These are phyloP conservation scores for Phasia obesa DNA, from an alignment of 2,888 invertebrate genomes.

Conservation along the genomic window DNA sequence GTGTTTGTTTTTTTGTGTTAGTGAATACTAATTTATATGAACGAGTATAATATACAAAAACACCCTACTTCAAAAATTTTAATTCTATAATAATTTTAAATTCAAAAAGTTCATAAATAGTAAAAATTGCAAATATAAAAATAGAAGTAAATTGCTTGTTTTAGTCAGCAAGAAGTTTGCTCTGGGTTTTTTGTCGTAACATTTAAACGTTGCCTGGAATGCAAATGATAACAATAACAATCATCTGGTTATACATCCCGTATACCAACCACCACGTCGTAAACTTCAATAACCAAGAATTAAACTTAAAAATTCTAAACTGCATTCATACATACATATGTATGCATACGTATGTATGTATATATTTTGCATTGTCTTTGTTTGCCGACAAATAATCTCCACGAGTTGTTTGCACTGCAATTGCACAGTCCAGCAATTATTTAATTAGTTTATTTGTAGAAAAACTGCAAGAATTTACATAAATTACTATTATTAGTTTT, in stretches of 20 bases:
- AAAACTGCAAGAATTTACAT: constrained; percentile 36
- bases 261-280: not conserved
- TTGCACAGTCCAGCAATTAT: constrained; percentile 57
- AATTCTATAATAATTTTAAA: not conserved
- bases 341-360: not conserved
- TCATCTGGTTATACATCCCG: not conserved
- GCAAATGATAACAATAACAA: not conserved
- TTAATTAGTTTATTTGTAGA: constrained; percentile 52
- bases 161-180: too few species aligned
- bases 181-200: too few species aligned
- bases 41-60: too few species aligned
- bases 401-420: constrained; percentile 4
- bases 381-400: constrained; percentile 2
- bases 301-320: not conserved
- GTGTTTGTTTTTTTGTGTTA: not conserved
- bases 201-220: not conserved
- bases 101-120: not conserved
- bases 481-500: constrained; percentile 22
- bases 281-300: not conserved
- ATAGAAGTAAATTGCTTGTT: too few species aligned
- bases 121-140: too few species aligned
- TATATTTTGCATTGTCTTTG: not conserved
- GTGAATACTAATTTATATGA: constrained; percentile 12
- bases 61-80: not conserved
- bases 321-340: not conserved